Evolutionary conservation across 2,888 invertebrate species (phyloP).

Genomic region (Dugesia japonica): DNA sequence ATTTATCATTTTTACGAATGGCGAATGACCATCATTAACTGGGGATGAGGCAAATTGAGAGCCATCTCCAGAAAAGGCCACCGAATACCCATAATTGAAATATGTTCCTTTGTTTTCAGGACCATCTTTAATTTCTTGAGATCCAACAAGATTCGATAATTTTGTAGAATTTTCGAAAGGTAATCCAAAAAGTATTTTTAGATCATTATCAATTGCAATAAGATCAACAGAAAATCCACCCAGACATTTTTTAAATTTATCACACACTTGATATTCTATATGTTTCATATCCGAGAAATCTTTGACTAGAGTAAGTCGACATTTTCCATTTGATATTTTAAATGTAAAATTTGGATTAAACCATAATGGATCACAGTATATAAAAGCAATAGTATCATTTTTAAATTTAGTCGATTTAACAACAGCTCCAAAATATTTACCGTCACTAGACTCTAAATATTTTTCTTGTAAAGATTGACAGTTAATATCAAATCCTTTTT

Average conservation of each 20-base stretch:
- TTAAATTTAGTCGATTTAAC: background rate
- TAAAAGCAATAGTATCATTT: background rate
- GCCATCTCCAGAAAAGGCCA: background rate
- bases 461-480: background rate
- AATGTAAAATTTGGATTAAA: background rate
- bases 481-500: background rate
- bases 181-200: background rate
- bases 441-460: background rate
- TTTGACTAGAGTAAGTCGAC: background rate
- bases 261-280: background rate
- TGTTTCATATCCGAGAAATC: background rate
- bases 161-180: background rate
- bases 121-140: background rate
- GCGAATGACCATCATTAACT: background rate
- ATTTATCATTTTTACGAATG: background rate
- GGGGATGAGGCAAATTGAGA: background rate
- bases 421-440: background rate
- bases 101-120: background rate
- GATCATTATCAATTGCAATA: background rate
- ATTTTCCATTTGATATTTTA: background rate
- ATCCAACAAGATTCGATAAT: background rate
- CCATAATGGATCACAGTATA: background rate
- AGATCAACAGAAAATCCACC: background rate
- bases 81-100: slow-evolving; percentile 2
- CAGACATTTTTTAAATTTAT: slow-evolving; percentile 1